These are phyloP conservation scores for Coenonympha glycerion DNA, from an alignment of 2,888 invertebrate species.

Conservation along the genomic window DNA sequence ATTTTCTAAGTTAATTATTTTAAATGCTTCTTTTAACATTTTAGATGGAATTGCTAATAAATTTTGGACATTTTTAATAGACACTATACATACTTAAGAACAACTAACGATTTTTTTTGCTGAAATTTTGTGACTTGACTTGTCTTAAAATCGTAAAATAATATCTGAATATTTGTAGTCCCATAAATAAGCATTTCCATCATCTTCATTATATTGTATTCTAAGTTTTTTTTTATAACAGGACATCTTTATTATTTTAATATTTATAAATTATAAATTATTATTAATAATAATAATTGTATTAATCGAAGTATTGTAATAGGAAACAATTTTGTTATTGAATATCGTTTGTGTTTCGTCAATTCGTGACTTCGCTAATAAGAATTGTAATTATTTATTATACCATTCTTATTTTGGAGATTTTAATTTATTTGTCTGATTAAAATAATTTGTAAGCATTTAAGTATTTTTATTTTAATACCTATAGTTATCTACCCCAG, in stretches of 20 bases:
- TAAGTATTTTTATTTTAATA: constrained; percentile 27
- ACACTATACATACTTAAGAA: no score
- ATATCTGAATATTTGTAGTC: background rate
- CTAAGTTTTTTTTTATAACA: constrained; percentile 45
- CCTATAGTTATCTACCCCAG: background rate
- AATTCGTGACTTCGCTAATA: constrained; percentile 47
- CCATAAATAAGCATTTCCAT: background rate
- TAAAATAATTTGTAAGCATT: constrained; percentile 68
- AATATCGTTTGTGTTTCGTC: constrained; percentile 51
- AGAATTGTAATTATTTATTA: constrained; percentile 61
- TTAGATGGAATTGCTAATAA: background rate
- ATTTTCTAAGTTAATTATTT: constrained; percentile 32
- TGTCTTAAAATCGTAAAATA: background rate
- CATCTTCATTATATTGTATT: constrained; percentile 23
- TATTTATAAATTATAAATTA: constrained; percentile 38
- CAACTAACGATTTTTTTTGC: no score
- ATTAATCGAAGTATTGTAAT: constrained; percentile 50
- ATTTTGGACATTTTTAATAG: no score
- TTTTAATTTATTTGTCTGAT: constrained; percentile 74
- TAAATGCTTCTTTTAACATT: constrained; percentile 25
- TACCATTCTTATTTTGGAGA: constrained; percentile 57
- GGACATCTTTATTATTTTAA: constrained; percentile 47
- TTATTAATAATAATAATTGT: constrained; percentile 29
- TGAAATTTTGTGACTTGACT: no score
- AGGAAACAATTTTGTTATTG: constrained; percentile 40